Base-by-base conservation (phyloP, 2,797 vertebrate species). In the Discoglossus pictus region DNA sequence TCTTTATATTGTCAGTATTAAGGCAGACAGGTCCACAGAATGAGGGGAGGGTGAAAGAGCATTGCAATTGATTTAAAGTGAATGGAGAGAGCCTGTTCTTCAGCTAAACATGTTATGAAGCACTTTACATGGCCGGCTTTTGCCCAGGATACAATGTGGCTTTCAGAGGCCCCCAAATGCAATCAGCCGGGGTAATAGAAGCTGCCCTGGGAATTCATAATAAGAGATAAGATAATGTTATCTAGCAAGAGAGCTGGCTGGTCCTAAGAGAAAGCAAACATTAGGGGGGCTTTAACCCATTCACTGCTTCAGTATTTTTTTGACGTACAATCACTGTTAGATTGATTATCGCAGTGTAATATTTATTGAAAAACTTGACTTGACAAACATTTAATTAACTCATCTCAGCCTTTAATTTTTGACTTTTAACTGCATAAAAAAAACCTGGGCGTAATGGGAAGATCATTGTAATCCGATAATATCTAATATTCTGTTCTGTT, bases 11-110 rank as follows among this genome's bases (percentile, higher is more conserved):
- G 73, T 76, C 79, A 74, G 75, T 60, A 65, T 73, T 53, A 60
- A 58, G 0, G 15, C 31, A n/a, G 27, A 31, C 27, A 31, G 4
- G 8, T 31, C 70, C 70, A 77, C 72, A 74, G 54, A 12, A 73
- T 6, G 53, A 58, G n/a, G n/a, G n/a, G n/a, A 48, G 48, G 38
- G 51, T 52, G 68, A 52, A 72, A 54, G 73, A 66, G 43, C 67
- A 67, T 70, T 79, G 68, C 65, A 42, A 51, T 53, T 73, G 73
- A 74, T 73, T 76, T 69, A 64, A 61, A 75, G 72, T 53, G 12
- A 62, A 50, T 63, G 59, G 67, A 74, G n/a, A 64, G 65, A 74
- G 54, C 34, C 21, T 0, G 0, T 11, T 31, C 64, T 55, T 66
- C 43, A 68, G 72, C 23, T 60, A 25, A 56, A 16, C n/a, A 50